These are phyloP conservation scores for Pterocles gutturalis DNA, from an alignment of 2,113 vertebrate genomes.

Conservation along the genomic window DNA sequence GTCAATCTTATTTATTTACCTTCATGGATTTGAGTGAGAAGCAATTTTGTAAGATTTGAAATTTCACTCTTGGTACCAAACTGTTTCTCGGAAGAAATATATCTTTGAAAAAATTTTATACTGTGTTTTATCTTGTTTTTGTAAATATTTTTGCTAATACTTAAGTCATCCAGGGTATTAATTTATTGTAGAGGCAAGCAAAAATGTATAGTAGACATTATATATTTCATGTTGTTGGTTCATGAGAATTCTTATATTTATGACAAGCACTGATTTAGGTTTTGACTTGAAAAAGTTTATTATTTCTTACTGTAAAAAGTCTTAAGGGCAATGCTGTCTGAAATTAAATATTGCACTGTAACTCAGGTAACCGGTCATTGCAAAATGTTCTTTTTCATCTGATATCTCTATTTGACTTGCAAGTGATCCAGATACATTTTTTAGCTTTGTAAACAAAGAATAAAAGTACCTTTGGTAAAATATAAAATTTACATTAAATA, in stretches of 20 bases:
- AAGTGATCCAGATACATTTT: constrained; percentile 34
- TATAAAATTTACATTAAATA: neutral
- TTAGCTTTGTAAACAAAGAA: constrained; percentile 39
- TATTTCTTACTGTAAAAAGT: constrained; percentile 72
- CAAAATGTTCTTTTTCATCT: constrained; percentile 48
- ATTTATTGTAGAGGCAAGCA: constrained; percentile 55
- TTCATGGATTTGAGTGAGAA: constrained; percentile 42
- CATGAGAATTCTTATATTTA: constrained; percentile 19
- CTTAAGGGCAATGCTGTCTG: constrained; percentile 74
- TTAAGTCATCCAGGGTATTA: constrained; percentile 42
- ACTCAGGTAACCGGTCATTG: constrained; percentile 77
- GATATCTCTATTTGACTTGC: constrained; percentile 53
- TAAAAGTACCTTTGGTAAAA: constrained; percentile 41
- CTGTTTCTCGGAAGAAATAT: constrained; percentile 65
- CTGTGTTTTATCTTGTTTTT: constrained; percentile 72
- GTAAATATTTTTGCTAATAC: constrained; percentile 77
- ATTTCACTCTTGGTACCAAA: constrained; percentile 60
- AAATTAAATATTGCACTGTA: constrained; percentile 73
- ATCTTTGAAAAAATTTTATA: constrained; percentile 59
- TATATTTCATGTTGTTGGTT: constrained; percentile 12
- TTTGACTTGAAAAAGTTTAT: constrained; percentile 61
- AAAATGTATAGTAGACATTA: neutral
- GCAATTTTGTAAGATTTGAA: constrained; percentile 72
- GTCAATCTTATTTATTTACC: constrained; percentile 54
- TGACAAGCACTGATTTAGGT: constrained; percentile 23